phyloP scores from a whole-genome alignment of 2,888 invertebrate genomes.

The Andrena fulva region DNA sequence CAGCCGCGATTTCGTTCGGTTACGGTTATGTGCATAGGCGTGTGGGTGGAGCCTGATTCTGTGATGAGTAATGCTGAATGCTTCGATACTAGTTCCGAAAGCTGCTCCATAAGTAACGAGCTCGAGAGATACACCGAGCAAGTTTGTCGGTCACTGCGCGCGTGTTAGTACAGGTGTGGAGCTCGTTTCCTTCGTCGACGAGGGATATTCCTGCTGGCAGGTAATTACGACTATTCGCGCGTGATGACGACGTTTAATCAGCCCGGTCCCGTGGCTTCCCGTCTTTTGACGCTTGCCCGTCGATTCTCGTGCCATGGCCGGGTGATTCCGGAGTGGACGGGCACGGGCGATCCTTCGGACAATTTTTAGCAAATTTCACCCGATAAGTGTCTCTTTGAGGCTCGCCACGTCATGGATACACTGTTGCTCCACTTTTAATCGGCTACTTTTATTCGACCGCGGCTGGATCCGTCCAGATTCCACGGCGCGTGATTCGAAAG shows the following conservation, averaged over 20 bases:
- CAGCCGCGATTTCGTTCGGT: slow-evolving; percentile 27
- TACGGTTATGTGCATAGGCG: not conserved
- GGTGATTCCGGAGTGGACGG: not conserved
- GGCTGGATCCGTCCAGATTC: slow-evolving; percentile 19
- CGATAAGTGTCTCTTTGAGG: no score
- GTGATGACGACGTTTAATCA: slow-evolving; percentile 71
- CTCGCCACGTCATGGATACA: not conserved
- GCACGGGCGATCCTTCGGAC: not conserved
- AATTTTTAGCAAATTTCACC: no score
- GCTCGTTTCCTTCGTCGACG: slow-evolving; percentile 8
- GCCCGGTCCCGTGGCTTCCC: slow-evolving; percentile 55
- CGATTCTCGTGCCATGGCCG: not conserved
- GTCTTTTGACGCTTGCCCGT: slow-evolving; percentile 42
- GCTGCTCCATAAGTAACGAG: no score
- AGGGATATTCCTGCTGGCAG: slow-evolving; percentile 60
- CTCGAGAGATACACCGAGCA: no score
- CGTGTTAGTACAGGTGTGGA: slow-evolving; percentile 53
- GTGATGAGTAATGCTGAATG: no score
- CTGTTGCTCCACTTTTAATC: not conserved
- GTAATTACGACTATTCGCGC: slow-evolving; percentile 68
- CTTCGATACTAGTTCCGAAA: no score
- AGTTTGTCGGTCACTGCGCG: not conserved
- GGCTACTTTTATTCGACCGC: not conserved
- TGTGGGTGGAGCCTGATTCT: no score
- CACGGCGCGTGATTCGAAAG: slow-evolving; percentile 19